phyloP scores from a whole-genome alignment of 2,113 vertebrate species.

The Catharus fuscescens region DNA sequence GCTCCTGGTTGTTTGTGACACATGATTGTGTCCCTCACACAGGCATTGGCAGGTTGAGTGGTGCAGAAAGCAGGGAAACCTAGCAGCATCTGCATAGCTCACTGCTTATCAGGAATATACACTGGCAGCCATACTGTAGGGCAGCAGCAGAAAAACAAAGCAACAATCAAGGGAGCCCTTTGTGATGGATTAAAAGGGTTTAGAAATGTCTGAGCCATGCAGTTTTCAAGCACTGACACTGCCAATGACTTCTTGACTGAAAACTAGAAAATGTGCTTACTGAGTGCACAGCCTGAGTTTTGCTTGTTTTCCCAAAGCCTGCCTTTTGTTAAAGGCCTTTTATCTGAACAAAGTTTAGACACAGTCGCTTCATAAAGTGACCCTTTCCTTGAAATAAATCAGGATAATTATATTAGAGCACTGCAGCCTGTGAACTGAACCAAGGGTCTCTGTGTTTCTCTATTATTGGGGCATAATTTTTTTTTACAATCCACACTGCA shows the following conservation, averaged over 20 bases:
- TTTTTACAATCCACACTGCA: conserved; percentile 36
- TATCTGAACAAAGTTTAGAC: conserved; percentile 65
- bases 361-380: conserved; percentile 57
- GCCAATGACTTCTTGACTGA: conserved; percentile 78
- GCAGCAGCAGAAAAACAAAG: conserved; percentile 80
- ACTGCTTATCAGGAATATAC: conserved; percentile 78
- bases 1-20: background rate
- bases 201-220: conserved; percentile 79
- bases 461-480: conserved; percentile 60
- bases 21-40: background rate
- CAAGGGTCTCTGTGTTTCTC: conserved; percentile 52
- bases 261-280: conserved; percentile 73
- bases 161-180: conserved; percentile 76
- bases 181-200: conserved; percentile 81
- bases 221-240: conserved; percentile 72
- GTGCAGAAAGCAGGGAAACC: conserved; percentile 44
- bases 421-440: conserved; percentile 48
- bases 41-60: conserved; percentile 56
- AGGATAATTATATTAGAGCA: conserved; percentile 70
- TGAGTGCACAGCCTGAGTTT: conserved; percentile 52
- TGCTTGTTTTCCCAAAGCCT: conserved; percentile 61
- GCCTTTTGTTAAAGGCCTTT: conserved; percentile 70
- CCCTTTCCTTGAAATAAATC: conserved; percentile 70
- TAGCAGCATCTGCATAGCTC: conserved; percentile 72
- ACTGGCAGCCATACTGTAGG: conserved; percentile 80